Evolutionary conservation across 2,888 invertebrate genomes (phyloP).

Genomic region (Drosophila anomalata): DNA sequence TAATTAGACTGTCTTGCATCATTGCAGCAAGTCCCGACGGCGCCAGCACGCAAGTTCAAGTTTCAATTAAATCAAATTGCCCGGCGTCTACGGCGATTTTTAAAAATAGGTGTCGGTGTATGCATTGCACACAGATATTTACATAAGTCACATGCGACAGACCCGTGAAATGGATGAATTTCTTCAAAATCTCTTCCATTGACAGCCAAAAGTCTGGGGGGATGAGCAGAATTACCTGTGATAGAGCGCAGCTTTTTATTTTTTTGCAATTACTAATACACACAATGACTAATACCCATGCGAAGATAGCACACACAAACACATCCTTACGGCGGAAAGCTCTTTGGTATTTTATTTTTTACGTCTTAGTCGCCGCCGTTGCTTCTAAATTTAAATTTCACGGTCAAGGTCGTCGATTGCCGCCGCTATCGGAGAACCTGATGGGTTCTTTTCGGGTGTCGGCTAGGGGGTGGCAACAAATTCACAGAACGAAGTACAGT

Average conservation of each 20-base stretch:
- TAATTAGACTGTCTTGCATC: conserved; percentile 46
- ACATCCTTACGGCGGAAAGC: conserved; percentile 33
- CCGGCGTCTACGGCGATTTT: conserved; percentile 42
- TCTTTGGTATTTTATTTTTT: conserved; percentile 60
- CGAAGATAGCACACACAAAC: conserved; percentile 10
- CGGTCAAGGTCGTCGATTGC: conserved; percentile 81
- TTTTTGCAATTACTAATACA: conserved; percentile 26
- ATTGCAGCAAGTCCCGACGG: conserved; percentile 40
- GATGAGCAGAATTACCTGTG: conserved; percentile 42
- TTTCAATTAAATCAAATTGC: conserved; percentile 47
- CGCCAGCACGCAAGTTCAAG: conserved; percentile 42
- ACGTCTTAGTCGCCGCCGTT: conserved; percentile 62
- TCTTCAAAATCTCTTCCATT: conserved; percentile 3
- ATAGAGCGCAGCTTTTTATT: conserved; percentile 19
- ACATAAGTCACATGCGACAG: conserved; percentile 45
- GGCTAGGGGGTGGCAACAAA: conserved; percentile 4
- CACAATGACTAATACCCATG: conserved; percentile 25
- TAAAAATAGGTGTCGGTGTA: conserved; percentile 48
- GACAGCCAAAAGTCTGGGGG: background rate
- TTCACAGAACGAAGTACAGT: conserved; percentile 45
- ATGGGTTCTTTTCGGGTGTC: conserved; percentile 4
- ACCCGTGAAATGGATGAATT: conserved; percentile 35
- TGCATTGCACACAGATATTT: conserved; percentile 28
- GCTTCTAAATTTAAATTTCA: conserved; percentile 82
- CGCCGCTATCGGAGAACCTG: conserved; percentile 56